Base-by-base conservation (phyloP, 2,113 vertebrate genomes). In the Antechinus stuartii region DNA sequence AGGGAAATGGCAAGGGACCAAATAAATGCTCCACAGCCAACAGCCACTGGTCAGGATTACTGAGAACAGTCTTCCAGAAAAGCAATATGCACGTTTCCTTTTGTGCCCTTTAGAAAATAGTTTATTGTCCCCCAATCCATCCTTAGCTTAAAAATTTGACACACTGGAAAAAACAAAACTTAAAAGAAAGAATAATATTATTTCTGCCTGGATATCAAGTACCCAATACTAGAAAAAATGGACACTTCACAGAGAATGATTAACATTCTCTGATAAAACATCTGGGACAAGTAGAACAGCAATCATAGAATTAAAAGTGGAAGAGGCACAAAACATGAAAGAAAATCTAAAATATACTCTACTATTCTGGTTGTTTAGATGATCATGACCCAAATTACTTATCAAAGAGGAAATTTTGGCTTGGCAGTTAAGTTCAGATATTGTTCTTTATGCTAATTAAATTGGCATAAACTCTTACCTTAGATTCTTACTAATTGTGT, bases 51-150 rank as follows among this genome's bases (percentile, higher is more conserved):
- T 95, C 0, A n/a, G 89, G 96, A 49, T 54, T 84, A 25, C 94
- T 95, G 93, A 54, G 95, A 76, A 2, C 94, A 92, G 97, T 96
- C 97, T 84, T 84, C 96, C 96, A 93, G 56, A 97, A 97, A 97
- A 95, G 95, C 94, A 97, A 91, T 93, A 92, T 14, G 0, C 30
- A 94, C 54, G 84, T 0, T 0, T 91, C 0, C 0, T 55, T 26
- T 91, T 47, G 47, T 94, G 94, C 95, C 95, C 68, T 84, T 84
- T 68, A 68, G 30, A 68, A 68, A 30, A 68, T 35, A 68, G 14
- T n/a, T 9, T 27, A 61, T 61, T 84, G 68, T 24, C 42, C 24
- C 35, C 56, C 46, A 9, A 3, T 22, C 25, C 54, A 61, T 89
- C 55, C 84, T 2, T 0, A 0, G 1, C 14, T 50, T 53, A 91